phyloP scores from a whole-genome alignment of 2,113 vertebrate genomes.

The Muscicapa adusta region DNA sequence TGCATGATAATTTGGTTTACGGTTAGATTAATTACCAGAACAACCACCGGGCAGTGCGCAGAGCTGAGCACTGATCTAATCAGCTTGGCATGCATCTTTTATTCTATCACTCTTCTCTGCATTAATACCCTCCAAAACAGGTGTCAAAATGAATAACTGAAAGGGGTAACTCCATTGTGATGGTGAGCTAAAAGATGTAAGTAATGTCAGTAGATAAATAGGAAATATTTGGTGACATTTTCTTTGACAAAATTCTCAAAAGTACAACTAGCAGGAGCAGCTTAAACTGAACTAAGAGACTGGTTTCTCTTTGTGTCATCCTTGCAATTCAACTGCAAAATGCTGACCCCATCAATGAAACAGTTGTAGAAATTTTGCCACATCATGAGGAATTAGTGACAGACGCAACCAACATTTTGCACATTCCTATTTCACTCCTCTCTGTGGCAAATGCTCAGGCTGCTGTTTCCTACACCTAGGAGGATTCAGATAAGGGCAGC shows the following conservation, averaged over 20 bases:
- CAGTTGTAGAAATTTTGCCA: neutral
- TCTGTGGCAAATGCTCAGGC: neutral
- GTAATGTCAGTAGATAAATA: neutral
- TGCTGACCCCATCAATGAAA: neutral
- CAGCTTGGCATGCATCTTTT: neutral
- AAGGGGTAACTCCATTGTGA: neutral
- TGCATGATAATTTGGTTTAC: neutral
- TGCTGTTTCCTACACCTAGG: neutral
- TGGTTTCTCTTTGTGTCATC: neutral
- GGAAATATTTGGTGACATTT: slow-evolving; percentile 13
- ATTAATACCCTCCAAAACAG: slow-evolving; percentile 3
- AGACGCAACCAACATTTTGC: neutral
- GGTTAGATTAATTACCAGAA: neutral
- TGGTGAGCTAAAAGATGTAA: slow-evolving; percentile 1
- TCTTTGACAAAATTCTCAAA: slow-evolving; percentile 40
- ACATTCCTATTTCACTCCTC: neutral
- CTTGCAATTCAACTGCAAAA: neutral
- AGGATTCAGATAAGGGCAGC: neutral
- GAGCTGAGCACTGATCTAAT: neutral
- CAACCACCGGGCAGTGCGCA: neutral
- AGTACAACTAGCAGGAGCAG: slow-evolving; percentile 5
- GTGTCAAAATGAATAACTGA: slow-evolving; percentile 1
- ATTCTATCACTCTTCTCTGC: neutral
- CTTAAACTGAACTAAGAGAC: slow-evolving; percentile 3
- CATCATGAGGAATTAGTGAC: neutral